A percentile compares a stretch with the other conserved stretches of the same genome.
Evolutionary conservation across 2,888 invertebrate species (phyloP).

Genomic region (Andrena trimmerana): DNA sequence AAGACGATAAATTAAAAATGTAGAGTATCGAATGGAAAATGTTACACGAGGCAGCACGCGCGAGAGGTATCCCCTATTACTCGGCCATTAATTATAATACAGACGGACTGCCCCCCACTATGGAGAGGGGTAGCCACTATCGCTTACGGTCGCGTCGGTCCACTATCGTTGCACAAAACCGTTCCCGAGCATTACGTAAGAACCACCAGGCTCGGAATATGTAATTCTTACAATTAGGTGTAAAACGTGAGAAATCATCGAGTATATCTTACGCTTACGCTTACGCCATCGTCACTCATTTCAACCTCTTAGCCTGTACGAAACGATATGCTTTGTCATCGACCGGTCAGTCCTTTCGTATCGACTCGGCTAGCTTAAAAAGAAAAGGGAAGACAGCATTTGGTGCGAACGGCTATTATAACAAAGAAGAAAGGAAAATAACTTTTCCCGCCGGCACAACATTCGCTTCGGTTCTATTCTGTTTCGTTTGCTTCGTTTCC

Average conservation of each 20-base stretch:
- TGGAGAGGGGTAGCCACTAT: slow-evolving; percentile 27
- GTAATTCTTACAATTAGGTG: neutral
- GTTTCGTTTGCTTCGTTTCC: neutral
- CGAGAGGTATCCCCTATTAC: slow-evolving; percentile 23
- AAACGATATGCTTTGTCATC: neutral
- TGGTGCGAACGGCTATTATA: slow-evolving; percentile 7
- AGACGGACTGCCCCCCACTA: slow-evolving; percentile 15
- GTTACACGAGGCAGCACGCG: slow-evolving; percentile 43
- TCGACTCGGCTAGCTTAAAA: slow-evolving; percentile 39
- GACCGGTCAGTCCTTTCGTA: slow-evolving; percentile 1
- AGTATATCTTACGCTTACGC: slow-evolving; percentile 1
- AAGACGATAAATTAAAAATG: neutral
- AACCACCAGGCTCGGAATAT: slow-evolving; percentile 3
- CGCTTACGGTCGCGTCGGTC: slow-evolving; percentile 10
- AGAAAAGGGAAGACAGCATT: slow-evolving; percentile 13
- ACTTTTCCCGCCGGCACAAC: neutral
- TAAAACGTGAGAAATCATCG: slow-evolving; percentile 1
- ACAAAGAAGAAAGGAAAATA: slow-evolving; percentile 14
- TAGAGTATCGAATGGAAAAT: slow-evolving; percentile 1
- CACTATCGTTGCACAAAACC: neutral
- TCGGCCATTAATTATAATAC: slow-evolving; percentile 26
- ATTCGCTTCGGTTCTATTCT: neutral
- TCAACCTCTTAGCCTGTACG: neutral
- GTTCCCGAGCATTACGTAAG: slow-evolving; percentile 1
- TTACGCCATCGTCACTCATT: neutral